Percentiles rank a stretch among this genome's conserved stretches.
These are phyloP conservation scores for Aphelinus atriplicis DNA, from an alignment of 1,140 invertebrate species.

Conservation along the genomic window DNA sequence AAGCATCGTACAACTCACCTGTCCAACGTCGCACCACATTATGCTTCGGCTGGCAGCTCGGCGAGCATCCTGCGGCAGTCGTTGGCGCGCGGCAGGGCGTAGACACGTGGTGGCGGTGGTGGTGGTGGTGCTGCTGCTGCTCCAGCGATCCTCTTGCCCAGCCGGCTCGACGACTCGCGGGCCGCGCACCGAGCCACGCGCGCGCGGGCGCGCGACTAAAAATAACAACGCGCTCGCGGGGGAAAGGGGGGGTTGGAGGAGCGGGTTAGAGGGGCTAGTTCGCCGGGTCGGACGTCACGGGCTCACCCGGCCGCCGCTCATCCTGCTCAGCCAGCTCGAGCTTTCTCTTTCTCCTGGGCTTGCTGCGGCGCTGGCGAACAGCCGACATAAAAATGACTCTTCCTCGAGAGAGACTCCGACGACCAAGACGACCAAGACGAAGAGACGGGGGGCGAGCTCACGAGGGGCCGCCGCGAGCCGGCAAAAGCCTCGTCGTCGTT, in stretches of 20 bases:
- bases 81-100: slow-evolving; percentile 50
- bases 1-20: slow-evolving; percentile 57
- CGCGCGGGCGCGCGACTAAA: too few species aligned
- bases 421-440: too few species aligned
- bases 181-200: neutral
- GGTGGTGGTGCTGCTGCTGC: neutral
- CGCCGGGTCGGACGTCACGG: neutral
- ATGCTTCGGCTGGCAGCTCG: slow-evolving; percentile 64
- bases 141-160: neutral
- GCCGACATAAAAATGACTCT: slow-evolving; percentile 10
- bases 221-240: too few species aligned
- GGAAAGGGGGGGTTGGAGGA: neutral
- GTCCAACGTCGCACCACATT: slow-evolving; percentile 67
- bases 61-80: slow-evolving; percentile 63
- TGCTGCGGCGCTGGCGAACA: slow-evolving; percentile 3
- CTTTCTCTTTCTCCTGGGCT: slow-evolving; percentile 22
- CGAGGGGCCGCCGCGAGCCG: too few species aligned
- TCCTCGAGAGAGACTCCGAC: too few species aligned
- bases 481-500: too few species aligned
- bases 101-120: slow-evolving; percentile 34
- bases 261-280: neutral
- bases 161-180: neutral
- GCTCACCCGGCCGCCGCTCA: too few species aligned
- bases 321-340: too few species aligned
- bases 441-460: too few species aligned